Evolutionary conservation across 1,140 invertebrate genomes (phyloP).

Genomic region (Calosoma granatense): DNA sequence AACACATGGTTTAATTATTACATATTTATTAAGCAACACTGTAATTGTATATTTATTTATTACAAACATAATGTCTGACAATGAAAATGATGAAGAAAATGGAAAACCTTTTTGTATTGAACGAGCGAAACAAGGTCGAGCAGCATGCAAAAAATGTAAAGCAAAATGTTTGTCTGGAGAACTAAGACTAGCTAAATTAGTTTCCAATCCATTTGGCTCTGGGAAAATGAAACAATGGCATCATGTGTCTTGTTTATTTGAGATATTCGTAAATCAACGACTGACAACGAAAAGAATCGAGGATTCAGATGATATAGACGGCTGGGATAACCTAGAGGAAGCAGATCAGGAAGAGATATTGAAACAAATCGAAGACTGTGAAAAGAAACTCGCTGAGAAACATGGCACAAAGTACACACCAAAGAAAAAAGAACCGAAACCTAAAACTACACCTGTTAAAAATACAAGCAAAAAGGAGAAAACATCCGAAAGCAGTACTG

Average conservation of each 20-base stretch:
- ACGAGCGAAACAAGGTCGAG: slow-evolving; percentile 65
- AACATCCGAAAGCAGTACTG: neutral
- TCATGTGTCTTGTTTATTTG: slow-evolving; percentile 72
- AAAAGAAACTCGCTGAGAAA: slow-evolving; percentile 40
- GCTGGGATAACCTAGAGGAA: slow-evolving; percentile 54
- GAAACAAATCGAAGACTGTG: slow-evolving; percentile 46
- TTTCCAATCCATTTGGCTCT: slow-evolving; percentile 69
- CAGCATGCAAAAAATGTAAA: slow-evolving; percentile 84
- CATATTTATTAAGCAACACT: no score
- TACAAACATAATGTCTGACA: slow-evolving; percentile 25
- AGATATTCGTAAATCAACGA: slow-evolving; percentile 64
- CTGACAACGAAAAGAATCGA: slow-evolving; percentile 75
- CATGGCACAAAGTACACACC: slow-evolving; percentile 37
- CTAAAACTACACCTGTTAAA: neutral
- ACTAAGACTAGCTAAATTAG: slow-evolving; percentile 63
- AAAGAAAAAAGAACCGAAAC: slow-evolving; percentile 18
- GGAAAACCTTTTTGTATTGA: slow-evolving; percentile 59
- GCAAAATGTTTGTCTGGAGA: slow-evolving; percentile 61
- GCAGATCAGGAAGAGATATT: slow-evolving; percentile 59
- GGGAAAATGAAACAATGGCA: slow-evolving; percentile 81
- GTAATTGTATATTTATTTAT: neutral
- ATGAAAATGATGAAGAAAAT: slow-evolving; percentile 31
- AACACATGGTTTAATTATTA: no score
- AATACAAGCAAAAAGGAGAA: neutral
- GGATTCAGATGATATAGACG: slow-evolving; percentile 65